A percentile compares a stretch with the other conserved stretches of the same genome.
Evolutionary conservation across 2,888 invertebrate species (phyloP).

Genomic region (Scelioninae gen. 2): DNA sequence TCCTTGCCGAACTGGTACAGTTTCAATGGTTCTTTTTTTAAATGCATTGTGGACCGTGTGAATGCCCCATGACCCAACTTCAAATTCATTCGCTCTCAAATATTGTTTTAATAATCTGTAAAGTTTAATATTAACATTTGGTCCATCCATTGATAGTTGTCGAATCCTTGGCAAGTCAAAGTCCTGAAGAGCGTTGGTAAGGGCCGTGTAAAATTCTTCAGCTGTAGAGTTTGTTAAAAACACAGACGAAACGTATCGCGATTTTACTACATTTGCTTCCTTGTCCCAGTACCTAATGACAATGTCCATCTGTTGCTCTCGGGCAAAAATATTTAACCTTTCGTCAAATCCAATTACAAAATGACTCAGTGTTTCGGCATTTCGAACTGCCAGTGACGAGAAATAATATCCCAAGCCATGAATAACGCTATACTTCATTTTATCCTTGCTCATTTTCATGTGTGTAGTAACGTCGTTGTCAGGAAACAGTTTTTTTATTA

Average conservation of each 20-base stretch:
- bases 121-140: constrained; percentile 57
- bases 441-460: constrained; percentile 55
- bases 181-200: constrained; percentile 33
- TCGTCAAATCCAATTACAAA: constrained; percentile 60
- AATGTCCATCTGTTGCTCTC: constrained; percentile 64
- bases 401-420: constrained; percentile 58
- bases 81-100: constrained; percentile 38
- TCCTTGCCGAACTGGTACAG: constrained; percentile 62
- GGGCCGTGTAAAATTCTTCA: constrained; percentile 55
- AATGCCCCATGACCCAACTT: constrained; percentile 65
- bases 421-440: constrained; percentile 55
- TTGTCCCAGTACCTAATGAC: constrained; percentile 62
- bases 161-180: constrained; percentile 51
- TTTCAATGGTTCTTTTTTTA: constrained; percentile 59
- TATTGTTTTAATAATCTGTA: constrained; percentile 25
- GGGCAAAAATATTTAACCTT: constrained; percentile 58
- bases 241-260: constrained; percentile 61
- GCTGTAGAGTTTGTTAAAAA: constrained; percentile 57
- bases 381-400: constrained; percentile 29
- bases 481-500: constrained; percentile 50
- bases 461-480: constrained; percentile 50
- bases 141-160: constrained; percentile 61
- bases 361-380: constrained; percentile 34
- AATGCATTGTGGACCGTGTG: constrained; percentile 65
- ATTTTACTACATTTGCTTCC: constrained; percentile 54